These are phyloP conservation scores for Butorides virescens DNA, from an alignment of 2,113 vertebrate species.

Conservation along the genomic window DNA sequence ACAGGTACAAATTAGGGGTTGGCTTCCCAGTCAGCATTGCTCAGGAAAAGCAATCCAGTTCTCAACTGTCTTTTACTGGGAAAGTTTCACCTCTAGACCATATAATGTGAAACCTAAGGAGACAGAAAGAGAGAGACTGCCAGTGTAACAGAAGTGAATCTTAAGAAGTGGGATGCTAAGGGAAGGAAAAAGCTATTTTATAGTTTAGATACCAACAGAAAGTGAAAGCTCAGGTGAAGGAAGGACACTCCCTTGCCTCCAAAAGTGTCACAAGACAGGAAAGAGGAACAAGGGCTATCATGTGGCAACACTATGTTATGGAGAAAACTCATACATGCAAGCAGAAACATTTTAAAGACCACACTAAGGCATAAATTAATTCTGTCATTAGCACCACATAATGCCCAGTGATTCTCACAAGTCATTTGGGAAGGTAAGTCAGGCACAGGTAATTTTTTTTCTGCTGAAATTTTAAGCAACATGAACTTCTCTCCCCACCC, in stretches of 20 bases:
- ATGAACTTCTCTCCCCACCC: neutral
- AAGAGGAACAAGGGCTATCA: neutral
- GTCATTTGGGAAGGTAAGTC: neutral
- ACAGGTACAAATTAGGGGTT: neutral
- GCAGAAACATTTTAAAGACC: neutral
- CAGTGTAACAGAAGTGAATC: neutral
- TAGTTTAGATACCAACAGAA: neutral
- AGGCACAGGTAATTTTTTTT: neutral
- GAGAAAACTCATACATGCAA: neutral
- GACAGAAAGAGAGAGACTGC: neutral
- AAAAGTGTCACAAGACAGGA: neutral
- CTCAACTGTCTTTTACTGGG: neutral
- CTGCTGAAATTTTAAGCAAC: neutral
- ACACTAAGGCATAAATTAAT: neutral
- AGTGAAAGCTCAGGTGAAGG: neutral
- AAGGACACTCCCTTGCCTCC: neutral
- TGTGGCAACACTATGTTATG: neutral
- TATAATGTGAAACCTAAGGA: neutral
- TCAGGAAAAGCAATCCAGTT: neutral
- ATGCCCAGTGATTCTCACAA: neutral
- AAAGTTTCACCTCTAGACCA: neutral
- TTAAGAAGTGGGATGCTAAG: neutral
- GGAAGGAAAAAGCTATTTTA: neutral
- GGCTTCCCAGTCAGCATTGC: neutral
- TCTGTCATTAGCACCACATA: neutral